phyloP scores from a whole-genome alignment of 2,113 vertebrate genomes.

The Cricetomys ansorgei region DNA sequence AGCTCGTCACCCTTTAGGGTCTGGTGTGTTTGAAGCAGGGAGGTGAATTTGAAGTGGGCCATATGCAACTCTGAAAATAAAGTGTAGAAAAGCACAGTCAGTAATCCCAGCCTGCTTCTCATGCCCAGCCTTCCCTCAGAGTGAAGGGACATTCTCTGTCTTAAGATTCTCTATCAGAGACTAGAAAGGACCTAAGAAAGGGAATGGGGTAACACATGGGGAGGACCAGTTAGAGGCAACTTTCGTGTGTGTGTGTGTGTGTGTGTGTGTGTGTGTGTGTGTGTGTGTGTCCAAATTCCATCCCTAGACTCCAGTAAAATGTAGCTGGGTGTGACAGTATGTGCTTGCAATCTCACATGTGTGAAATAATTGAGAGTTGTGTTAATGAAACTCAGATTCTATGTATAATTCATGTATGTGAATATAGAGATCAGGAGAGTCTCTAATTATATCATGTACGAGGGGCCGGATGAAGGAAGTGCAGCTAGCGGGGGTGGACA shows the following conservation, averaged over 20 bases:
- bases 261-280: not conserved
- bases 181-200: not conserved
- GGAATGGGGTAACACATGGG: not conserved
- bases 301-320: too few species aligned
- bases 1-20: not conserved
- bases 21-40: not conserved
- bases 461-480: not conserved
- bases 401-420: not conserved
- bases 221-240: not conserved
- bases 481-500: fast-evolving
- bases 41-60: not conserved
- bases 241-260: not conserved
- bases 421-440: not conserved
- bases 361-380: not conserved
- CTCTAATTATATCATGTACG: not conserved
- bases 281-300: not conserved
- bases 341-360: too few species aligned
- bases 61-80: not conserved
- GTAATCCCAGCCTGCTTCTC: not conserved
- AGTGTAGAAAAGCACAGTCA: not conserved
- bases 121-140: not conserved
- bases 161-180: not conserved
- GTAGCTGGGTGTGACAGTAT: too few species aligned
- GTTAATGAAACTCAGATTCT: not conserved
- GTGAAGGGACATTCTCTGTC: not conserved